Percentiles rank a stretch among this genome's conserved stretches.
Evolutionary conservation across 1,140 invertebrate genomes (phyloP).

Genomic region (Galendromus occidentalis): DNA sequence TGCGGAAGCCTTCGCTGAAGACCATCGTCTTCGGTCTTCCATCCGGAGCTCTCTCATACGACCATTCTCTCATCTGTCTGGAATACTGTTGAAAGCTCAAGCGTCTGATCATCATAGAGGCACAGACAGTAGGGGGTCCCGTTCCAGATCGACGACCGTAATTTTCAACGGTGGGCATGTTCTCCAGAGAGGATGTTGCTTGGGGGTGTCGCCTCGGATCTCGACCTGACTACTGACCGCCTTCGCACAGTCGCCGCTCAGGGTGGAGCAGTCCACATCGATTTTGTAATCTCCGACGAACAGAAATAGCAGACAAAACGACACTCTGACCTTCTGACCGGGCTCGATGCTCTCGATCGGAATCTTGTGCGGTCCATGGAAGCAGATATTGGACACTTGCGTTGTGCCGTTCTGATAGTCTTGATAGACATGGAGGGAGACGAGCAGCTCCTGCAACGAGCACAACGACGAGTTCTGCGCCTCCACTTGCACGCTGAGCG

Average conservation of each 20-base stretch:
- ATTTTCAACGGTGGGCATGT: neutral
- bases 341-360: neutral
- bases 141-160: neutral
- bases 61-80: too few species aligned
- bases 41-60: too few species aligned
- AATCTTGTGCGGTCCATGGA: neutral
- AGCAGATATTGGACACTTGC: neutral
- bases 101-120: too few species aligned
- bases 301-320: neutral
- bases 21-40: too few species aligned
- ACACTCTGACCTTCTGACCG: neutral
- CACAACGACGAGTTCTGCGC: neutral
- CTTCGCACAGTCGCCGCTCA: neutral
- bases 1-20: too few species aligned
- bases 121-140: neutral
- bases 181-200: neutral
- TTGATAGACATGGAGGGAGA: neutral
- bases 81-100: too few species aligned
- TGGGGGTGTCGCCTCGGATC: too few species aligned
- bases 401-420: neutral
- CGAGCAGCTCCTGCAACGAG: neutral
- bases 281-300: neutral
- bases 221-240: neutral
- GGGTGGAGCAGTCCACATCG: neutral
- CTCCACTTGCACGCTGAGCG: neutral